Percentiles rank a stretch among this genome's conserved stretches.
These are phyloP conservation scores for Cantharis lateralis DNA, from an alignment of 2,888 invertebrate genomes.

Conservation along the genomic window DNA sequence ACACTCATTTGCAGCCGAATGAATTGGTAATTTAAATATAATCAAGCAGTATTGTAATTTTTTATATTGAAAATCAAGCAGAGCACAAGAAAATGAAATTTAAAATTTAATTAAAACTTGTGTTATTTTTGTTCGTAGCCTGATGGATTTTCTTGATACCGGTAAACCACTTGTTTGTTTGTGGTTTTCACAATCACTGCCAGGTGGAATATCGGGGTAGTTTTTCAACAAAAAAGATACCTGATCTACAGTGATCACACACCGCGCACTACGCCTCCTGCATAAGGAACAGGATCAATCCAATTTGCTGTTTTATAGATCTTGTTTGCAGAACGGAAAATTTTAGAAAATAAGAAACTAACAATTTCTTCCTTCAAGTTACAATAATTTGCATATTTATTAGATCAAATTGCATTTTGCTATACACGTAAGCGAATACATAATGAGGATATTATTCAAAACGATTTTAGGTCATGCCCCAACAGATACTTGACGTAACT, in stretches of 20 bases:
- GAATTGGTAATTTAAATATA: conserved; percentile 15
- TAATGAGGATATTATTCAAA: background rate
- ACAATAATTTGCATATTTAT: background rate
- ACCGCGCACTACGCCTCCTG: background rate
- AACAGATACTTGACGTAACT: background rate
- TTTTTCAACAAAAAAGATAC: background rate
- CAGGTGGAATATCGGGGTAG: background rate
- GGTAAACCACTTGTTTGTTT: background rate
- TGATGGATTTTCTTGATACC: background rate
- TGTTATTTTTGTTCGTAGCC: background rate
- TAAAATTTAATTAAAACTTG: background rate
- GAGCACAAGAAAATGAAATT: background rate
- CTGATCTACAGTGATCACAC: background rate
- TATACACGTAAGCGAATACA: background rate
- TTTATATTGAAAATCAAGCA: background rate
- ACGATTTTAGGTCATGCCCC: no score
- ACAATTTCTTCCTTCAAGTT: background rate
- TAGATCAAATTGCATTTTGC: background rate
- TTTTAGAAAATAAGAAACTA: background rate
- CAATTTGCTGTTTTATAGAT: background rate
- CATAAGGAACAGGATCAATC: background rate
- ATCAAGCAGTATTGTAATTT: conserved; percentile 6
- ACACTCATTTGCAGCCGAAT: conserved; percentile 1
- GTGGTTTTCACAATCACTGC: background rate
- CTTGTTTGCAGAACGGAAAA: background rate